Conservation (phyloP, 2,888 invertebrate genomes). For the Beris morrisii region DNA sequence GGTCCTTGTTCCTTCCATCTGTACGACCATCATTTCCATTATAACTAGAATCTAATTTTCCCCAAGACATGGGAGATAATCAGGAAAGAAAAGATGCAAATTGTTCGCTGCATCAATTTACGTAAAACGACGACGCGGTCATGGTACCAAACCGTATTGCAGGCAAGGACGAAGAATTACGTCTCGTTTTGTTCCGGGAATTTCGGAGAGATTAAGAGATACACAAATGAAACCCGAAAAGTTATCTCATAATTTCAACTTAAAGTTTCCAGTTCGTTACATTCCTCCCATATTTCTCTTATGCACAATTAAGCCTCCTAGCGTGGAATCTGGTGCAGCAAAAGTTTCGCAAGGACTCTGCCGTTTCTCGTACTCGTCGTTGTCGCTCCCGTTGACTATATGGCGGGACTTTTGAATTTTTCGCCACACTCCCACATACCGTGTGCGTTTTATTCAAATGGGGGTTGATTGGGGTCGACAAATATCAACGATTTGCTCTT, state of each 20-base stretch:
- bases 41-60: too few species aligned
- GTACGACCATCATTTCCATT: too few species aligned
- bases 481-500: conserved; percentile 7
- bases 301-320: conserved; percentile 30
- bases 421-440: conserved; percentile 17
- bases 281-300: conserved; percentile 32
- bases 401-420: conserved; percentile 29
- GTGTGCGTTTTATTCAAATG: conserved; percentile 23
- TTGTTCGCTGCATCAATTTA: too few species aligned
- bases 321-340: conserved; percentile 9
- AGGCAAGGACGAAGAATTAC: too few species aligned
- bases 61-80: too few species aligned
- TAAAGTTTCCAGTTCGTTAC: conserved; percentile 32
- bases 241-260: conserved; percentile 32
- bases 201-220: conserved; percentile 21
- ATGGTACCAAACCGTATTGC: too few species aligned
- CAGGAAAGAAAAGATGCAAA: too few species aligned
- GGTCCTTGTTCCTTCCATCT: too few species aligned
- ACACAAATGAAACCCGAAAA: conserved; percentile 31
- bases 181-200: too few species aligned
- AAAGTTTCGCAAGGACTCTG: too few species aligned
- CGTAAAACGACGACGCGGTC: too few species aligned
- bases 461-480: conserved; percentile 31
- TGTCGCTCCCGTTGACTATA: conserved; percentile 19
- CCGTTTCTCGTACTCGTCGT: background rate